These are phyloP conservation scores for Philopotamus ludificatus DNA, from an alignment of 1,140 invertebrate genomes.

Conservation along the genomic window DNA sequence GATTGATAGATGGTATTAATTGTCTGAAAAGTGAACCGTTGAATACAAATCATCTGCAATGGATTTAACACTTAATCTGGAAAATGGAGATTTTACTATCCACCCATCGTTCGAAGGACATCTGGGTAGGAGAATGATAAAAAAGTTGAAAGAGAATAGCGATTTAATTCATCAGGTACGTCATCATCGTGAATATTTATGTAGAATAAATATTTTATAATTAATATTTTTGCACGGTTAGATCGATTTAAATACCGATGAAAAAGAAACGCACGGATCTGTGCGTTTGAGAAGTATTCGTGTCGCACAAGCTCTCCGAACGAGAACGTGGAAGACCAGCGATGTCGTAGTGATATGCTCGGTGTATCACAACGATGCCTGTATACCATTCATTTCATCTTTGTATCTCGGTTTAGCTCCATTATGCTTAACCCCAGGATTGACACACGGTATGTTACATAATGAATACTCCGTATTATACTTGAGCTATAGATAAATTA, in stretches of 20 bases:
- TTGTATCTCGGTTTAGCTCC: conserved; percentile 24
- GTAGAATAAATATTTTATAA: too few species aligned
- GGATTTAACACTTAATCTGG: not conserved
- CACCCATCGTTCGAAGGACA: not conserved
- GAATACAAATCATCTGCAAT: too few species aligned
- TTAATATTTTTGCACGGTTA: not conserved
- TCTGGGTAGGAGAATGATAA: not conserved
- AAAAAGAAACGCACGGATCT: conserved; percentile 28
- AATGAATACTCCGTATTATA: not conserved
- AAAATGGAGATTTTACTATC: not conserved
- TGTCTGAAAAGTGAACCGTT: too few species aligned
- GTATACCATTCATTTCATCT: conserved; percentile 25
- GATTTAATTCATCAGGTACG: not conserved
- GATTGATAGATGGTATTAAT: too few species aligned
- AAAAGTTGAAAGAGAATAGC: not conserved
- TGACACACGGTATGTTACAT: conserved; percentile 3
- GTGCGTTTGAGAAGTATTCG: conserved; percentile 26
- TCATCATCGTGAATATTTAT: too few species aligned
- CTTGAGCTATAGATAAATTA: not conserved
- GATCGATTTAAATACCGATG: conserved; percentile 6
- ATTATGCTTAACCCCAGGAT: conserved; percentile 1
- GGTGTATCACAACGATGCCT: conserved; percentile 24
- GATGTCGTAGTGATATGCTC: conserved; percentile 29
- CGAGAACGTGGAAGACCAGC: conserved; percentile 8
- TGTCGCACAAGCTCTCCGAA: conserved; percentile 22